Percentiles rank a stretch among this genome's conserved stretches.
Conservation (phyloP, 2,113 vertebrate species). For the Orthonyx spaldingii region DNA sequence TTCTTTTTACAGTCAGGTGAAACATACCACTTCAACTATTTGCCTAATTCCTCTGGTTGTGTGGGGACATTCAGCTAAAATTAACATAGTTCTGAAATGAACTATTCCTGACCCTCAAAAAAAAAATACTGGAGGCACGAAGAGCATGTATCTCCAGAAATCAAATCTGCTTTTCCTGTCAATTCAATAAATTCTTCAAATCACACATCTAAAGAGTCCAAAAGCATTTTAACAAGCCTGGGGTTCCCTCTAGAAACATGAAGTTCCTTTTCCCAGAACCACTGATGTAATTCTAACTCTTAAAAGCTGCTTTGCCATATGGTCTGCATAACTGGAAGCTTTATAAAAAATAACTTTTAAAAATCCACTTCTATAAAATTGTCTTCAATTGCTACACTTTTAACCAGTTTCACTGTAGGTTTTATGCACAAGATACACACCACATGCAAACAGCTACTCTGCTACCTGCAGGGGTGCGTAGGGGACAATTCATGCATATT, state of each 20-base stretch:
- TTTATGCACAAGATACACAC: background rate
- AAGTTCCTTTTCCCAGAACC: background rate
- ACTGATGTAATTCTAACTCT: background rate
- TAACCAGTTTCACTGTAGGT: background rate
- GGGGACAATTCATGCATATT: fast-evolving
- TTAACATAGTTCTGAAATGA: background rate
- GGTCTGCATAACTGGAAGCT: background rate
- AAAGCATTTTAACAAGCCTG: background rate
- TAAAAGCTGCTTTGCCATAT: background rate
- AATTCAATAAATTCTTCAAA: background rate
- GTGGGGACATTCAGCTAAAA: background rate
- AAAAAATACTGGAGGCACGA: background rate
- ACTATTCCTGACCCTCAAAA: background rate
- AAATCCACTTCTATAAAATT: background rate
- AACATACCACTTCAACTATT: background rate
- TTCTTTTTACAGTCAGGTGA: background rate
- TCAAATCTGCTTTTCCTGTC: background rate
- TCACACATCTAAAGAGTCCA: background rate
- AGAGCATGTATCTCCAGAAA: background rate
- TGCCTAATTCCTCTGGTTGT: background rate
- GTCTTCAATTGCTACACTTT: background rate
- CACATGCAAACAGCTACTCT: background rate
- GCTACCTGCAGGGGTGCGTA: background rate
- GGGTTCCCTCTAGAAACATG: background rate
- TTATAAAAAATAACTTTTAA: background rate